These are phyloP conservation scores for Sphyrna mokarran DNA, from an alignment of 2,113 vertebrate species.

Conservation along the genomic window DNA sequence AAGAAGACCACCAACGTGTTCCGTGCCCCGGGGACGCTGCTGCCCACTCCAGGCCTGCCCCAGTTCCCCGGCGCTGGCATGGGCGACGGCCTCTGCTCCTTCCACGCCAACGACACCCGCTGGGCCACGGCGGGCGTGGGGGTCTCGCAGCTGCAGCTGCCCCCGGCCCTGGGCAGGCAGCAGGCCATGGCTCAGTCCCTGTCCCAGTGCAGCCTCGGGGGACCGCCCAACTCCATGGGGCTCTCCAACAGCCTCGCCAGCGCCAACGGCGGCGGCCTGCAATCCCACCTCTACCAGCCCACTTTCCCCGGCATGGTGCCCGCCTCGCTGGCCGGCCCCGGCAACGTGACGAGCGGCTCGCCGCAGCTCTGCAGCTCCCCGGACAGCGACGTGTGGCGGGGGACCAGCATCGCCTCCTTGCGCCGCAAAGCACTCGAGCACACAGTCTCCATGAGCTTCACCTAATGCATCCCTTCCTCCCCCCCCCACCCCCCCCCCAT, in stretches of 20 bases:
- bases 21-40: constrained; percentile 83
- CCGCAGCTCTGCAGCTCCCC: constrained; percentile 95
- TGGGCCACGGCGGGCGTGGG: constrained; percentile 91
- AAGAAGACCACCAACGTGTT: constrained; percentile 98
- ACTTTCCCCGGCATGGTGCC: constrained; percentile 91
- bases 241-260: constrained; percentile 83
- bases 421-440: constrained; percentile 97
- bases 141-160: constrained; percentile 84
- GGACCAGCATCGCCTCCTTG: constrained; percentile 93
- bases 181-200: constrained; percentile 88
- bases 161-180: constrained; percentile 80
- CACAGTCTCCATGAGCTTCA: constrained; percentile 99
- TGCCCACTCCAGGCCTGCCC: constrained; percentile 81
- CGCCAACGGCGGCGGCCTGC: constrained; percentile 85
- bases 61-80: constrained; percentile 88
- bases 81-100: constrained; percentile 94
- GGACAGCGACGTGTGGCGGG: constrained; percentile 96
- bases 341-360: constrained; percentile 84
- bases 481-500: too few relatives aligned
- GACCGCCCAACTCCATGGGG: constrained; percentile 86
- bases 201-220: constrained; percentile 89
- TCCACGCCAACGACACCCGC: constrained; percentile 92
- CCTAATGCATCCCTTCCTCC: constrained; percentile 58
- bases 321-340: constrained; percentile 81
- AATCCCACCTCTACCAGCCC: constrained; percentile 95